phyloP scores from a whole-genome alignment of 92 coral and sea anemone genomes.

The Epizoanthus illoricatus region DNA sequence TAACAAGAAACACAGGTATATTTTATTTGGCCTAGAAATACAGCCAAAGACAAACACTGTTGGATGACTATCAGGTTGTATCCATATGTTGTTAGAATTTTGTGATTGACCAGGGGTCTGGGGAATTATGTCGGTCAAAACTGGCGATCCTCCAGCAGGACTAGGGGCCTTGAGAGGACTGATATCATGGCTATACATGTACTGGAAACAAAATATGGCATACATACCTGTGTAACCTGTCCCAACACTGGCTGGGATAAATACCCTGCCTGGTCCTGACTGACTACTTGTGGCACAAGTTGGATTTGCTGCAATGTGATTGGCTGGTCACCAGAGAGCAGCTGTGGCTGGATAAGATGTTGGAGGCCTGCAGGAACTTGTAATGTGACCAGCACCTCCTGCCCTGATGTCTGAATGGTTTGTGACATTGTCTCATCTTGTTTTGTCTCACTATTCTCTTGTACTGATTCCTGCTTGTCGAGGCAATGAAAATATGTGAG shows the following conservation, averaged over 20 bases:
- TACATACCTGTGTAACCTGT: constrained; percentile 20
- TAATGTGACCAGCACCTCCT: constrained; percentile 77
- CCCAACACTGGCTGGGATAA: constrained; percentile 40
- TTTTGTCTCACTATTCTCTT: constrained; percentile 47
- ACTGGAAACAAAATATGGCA: background rate
- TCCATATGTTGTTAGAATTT: too few species aligned
- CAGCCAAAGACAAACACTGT: too few species aligned
- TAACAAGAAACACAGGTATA: too few species aligned
- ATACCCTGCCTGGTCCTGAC: constrained; percentile 23
- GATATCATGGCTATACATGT: background rate
- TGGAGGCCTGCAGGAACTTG: constrained; percentile 77
- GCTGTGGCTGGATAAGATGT: constrained; percentile 50
- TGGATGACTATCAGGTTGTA: too few species aligned
- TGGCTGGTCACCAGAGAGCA: constrained; percentile 63
- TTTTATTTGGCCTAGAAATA: too few species aligned
- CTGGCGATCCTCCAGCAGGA: background rate
- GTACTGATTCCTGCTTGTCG: constrained; percentile 32
- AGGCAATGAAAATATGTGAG: background rate
- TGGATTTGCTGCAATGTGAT: constrained; percentile 76
- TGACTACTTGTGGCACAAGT: constrained; percentile 54
- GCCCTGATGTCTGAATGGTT: constrained; percentile 46
- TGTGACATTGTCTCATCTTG: constrained; percentile 51
- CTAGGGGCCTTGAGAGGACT: too few species aligned
- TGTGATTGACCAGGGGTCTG: too few species aligned
- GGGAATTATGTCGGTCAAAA: too few species aligned